These are phyloP conservation scores for Cossypha heuglini DNA, from an alignment of 2,797 vertebrate species.

Conservation along the genomic window DNA sequence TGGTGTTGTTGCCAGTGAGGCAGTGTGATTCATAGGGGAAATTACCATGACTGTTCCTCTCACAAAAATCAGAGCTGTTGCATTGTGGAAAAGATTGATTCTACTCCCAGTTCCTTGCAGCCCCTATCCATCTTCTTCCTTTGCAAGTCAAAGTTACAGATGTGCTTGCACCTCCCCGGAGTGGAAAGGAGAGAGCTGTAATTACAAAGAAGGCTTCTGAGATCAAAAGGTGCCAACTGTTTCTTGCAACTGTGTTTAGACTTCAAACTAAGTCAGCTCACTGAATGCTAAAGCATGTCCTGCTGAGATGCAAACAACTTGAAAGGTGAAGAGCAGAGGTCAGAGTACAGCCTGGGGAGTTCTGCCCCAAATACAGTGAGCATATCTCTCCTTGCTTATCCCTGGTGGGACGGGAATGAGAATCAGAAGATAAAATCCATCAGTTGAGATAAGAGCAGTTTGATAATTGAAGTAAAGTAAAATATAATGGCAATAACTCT, in stretches of 20 bases:
- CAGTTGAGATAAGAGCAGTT: not conserved
- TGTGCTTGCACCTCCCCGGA: not conserved
- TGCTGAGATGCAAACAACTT: not conserved
- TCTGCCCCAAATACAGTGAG: not conserved
- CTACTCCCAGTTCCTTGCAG: not conserved
- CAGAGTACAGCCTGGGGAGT: not conserved
- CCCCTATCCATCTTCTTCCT: not conserved
- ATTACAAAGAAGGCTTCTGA: not conserved
- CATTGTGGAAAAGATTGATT: not conserved
- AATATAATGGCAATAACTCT: not conserved
- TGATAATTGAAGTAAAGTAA: not conserved
- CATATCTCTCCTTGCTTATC: not conserved
- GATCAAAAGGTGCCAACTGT: not conserved
- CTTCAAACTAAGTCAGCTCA: not conserved
- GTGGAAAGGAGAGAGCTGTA: not conserved
- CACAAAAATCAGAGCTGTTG: not conserved
- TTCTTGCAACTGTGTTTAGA: not conserved
- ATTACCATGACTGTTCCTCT: not conserved
- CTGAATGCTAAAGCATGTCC: not conserved
- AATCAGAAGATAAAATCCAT: not conserved
- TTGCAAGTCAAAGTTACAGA: not conserved
- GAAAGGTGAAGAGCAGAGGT: not conserved
- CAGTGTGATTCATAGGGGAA: not conserved
- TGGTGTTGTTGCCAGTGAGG: fast-evolving
- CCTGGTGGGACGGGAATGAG: not conserved